Conservation (phyloP, 2,888 invertebrate species). For the Thalpophila matura region DNA sequence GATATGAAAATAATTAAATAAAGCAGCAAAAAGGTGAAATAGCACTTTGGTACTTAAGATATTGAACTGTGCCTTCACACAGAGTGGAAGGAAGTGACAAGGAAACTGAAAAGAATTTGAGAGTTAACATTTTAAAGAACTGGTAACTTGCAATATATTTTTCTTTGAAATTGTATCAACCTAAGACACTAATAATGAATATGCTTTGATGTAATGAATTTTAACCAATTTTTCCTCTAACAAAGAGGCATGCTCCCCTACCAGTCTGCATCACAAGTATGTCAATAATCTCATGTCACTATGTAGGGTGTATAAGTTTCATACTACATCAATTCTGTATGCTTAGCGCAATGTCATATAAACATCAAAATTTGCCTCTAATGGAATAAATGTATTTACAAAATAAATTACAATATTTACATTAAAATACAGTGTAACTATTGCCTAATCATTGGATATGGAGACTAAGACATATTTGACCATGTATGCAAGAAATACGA, state of each 20-base stretch:
- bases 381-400: constrained; percentile 81
- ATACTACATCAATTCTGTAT: constrained; percentile 32
- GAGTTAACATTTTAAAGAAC: background rate
- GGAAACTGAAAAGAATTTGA: background rate
- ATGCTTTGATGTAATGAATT: background rate
- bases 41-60: constrained; percentile 15
- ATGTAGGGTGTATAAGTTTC: background rate
- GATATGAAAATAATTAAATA: constrained; percentile 1
- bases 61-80: constrained; percentile 17
- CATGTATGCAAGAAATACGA: constrained; percentile 97
- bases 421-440: constrained; percentile 65
- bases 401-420: constrained; percentile 90
- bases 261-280: constrained; percentile 5
- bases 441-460: constrained; percentile 90
- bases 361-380: constrained; percentile 65
- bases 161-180: constrained; percentile 2
- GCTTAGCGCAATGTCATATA: constrained; percentile 52
- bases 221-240: constrained; percentile 1
- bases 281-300: constrained; percentile 17
- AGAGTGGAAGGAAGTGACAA: too few species aligned
- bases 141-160: constrained; percentile 38
- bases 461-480: constrained; percentile 97
- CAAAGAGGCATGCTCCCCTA: background rate
- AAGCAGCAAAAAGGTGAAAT: background rate
- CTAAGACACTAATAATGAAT: background rate